phyloP scores from a whole-genome alignment of 2,797 vertebrate species.

The Valencia hispanica region DNA sequence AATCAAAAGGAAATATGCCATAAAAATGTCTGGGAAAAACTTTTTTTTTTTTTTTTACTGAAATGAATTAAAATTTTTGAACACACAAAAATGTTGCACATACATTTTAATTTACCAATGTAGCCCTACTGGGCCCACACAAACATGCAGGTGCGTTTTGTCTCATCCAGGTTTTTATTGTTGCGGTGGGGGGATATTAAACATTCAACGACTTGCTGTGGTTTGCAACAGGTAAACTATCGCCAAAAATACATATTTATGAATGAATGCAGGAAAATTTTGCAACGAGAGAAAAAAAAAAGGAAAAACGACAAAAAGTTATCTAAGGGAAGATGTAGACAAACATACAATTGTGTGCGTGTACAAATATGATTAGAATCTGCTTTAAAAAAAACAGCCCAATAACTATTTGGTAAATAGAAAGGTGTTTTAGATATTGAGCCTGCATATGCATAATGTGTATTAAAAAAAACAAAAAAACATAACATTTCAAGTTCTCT shows the following conservation, averaged over 20 bases:
- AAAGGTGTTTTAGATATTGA: conserved; percentile 73
- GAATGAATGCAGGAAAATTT: neutral
- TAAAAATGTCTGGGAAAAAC: conserved; percentile 15
- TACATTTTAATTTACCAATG: conserved; percentile 45
- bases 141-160: conserved; percentile 2
- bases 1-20: conserved; percentile 69
- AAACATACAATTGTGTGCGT: conserved; percentile 42
- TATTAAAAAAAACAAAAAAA: conserved; percentile 45
- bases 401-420: conserved; percentile 70
- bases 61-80: conserved; percentile 81
- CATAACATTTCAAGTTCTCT: conserved; percentile 44
- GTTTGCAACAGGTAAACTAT: conserved; percentile 54
- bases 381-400: conserved; percentile 52
- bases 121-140: neutral
- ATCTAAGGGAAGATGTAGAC: conserved; percentile 75
- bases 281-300: conserved; percentile 22
- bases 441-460: conserved; percentile 66
- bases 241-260: no score
- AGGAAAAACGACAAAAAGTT: conserved; percentile 45
- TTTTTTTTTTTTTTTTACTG: conserved; percentile 46
- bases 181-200: no score
- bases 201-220: conserved; percentile 28
- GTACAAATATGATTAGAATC: conserved; percentile 28
- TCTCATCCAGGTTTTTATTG: neutral
- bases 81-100: conserved; percentile 65